Percentiles rank a stretch among this genome's conserved stretches.
Evolutionary conservation across 2,888 invertebrate species (phyloP).

Genomic region (Macrostomum cliftonense): DNA sequence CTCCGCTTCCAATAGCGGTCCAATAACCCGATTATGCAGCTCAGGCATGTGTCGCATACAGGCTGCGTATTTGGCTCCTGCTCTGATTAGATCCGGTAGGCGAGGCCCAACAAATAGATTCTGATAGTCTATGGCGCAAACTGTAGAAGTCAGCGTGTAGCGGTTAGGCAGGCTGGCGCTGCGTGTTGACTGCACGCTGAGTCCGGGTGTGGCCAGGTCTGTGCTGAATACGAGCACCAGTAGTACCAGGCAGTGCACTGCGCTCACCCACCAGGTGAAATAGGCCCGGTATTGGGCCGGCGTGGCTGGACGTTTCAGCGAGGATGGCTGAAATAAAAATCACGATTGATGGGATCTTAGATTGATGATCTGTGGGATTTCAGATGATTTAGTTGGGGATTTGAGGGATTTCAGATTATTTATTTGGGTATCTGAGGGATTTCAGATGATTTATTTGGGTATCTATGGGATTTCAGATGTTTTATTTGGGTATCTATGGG

Average conservation of each 20-base stretch:
- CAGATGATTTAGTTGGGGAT: too few species aligned
- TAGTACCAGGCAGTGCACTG: conserved; percentile 75
- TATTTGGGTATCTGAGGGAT: too few species aligned
- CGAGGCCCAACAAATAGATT: conserved; percentile 95
- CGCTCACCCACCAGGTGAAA: conserved; percentile 97
- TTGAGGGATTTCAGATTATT: too few species aligned
- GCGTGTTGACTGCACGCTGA: not conserved
- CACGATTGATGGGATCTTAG: too few species aligned
- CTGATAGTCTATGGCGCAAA: conserved; percentile 74
- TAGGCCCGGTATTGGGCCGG: conserved; percentile 49
- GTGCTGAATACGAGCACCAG: conserved; percentile 74
- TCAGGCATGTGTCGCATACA: conserved; percentile 85
- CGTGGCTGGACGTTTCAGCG: too few species aligned
- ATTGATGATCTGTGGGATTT: too few species aligned
- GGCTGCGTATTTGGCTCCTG: conserved; percentile 93
- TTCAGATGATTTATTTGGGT: too few species aligned
- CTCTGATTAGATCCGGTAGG: conserved; percentile 78
- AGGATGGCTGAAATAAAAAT: too few species aligned
- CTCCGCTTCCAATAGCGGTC: conserved; percentile 3
- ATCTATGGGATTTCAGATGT: too few species aligned
- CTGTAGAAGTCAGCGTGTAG: not conserved
- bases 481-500: too few species aligned
- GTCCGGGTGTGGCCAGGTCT: conserved; percentile 59
- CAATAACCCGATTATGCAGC: conserved; percentile 44
- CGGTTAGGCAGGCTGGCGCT: too few species aligned